A percentile compares a stretch with the other conserved stretches of the same genome.
These are phyloP conservation scores for Otolemur crassicaudatus DNA, from an alignment of 2,797 vertebrate genomes.

Conservation along the genomic window DNA sequence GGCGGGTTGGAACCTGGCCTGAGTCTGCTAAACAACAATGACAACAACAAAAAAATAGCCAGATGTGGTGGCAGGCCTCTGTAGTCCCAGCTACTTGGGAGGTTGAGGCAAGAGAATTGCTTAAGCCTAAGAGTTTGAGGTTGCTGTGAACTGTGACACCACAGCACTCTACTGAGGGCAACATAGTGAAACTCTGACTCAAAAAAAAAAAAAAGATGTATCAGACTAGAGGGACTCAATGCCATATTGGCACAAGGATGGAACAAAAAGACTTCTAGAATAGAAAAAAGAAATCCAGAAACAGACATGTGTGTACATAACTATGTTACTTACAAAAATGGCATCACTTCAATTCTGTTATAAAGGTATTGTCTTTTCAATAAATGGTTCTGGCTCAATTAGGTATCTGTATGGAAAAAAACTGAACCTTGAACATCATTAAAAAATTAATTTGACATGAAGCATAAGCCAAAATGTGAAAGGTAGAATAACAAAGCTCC, in stretches of 20 bases:
- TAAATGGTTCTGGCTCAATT: neutral
- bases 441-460: conserved; percentile 28
- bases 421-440: neutral
- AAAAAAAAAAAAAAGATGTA: neutral
- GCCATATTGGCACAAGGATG: neutral
- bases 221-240: neutral
- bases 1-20: too few relatives aligned
- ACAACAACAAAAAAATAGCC: too few relatives aligned
- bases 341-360: neutral
- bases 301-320: neutral
- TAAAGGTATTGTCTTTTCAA: neutral
- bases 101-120: too few relatives aligned
- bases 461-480: neutral
- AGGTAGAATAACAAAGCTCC: neutral
- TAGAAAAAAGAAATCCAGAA: neutral
- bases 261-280: neutral
- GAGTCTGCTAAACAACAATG: too few relatives aligned
- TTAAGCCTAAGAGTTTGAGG: too few relatives aligned
- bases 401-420: neutral
- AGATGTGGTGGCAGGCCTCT: too few relatives aligned
- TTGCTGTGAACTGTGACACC: too few relatives aligned
- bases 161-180: too few relatives aligned
- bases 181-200: too few relatives aligned
- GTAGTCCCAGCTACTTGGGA: too few relatives aligned
- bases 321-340: neutral